Base-by-base conservation (phyloP, 2,113 vertebrate species). In the Zonotrichia leucophrys region DNA sequence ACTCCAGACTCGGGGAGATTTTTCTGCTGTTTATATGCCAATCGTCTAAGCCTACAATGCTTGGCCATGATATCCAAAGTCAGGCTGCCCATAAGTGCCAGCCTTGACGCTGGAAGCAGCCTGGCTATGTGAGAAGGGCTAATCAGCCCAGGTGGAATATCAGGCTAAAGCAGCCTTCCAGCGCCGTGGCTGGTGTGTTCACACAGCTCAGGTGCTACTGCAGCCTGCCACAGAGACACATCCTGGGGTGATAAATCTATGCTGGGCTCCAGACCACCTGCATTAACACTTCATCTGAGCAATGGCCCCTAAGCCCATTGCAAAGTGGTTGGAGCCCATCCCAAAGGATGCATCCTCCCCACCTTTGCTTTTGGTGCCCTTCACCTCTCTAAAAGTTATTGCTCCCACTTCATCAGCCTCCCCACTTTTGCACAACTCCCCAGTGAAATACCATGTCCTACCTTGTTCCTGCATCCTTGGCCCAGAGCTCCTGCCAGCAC, bases 181-280 rank as follows among this genome's bases (percentile, higher is more conserved):
- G 74, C 0, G 0, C 49, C 0, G 3, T 0, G 3, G 67, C 25
- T 56, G 15, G 49, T 7, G 74, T 27, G 68, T 66, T 93, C 75
- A 55, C 90, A 58, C 9, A 10, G 70, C 75, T 96, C 85, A 83
- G 90, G 90, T 94, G 92, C 83, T 86, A 42, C 55, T 35, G 59
- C 82, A 86, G 50, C 41, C 85, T 63, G 80, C 24, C 64, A 25
- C 7, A 46, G 1, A 64, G 41, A 58, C 49, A 88, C 33, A 11
- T 7, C 78, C 52, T 6, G 24, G 33, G 50, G 68, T 77, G 59
- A 41, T 42, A 88, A 79, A 35, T 9, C 27, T 6, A 76, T 35
- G 72, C 63, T 80, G 79, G 69, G 70, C 72, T 69, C n/a, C 63
- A 69, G 41, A 24, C 28, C 58, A 31, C 1, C 19, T 10, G 8